Percentiles rank a stretch among this genome's conserved stretches.
Evolutionary conservation across 2,113 vertebrate species (phyloP).

Genomic region (Catharus fuscescens): DNA sequence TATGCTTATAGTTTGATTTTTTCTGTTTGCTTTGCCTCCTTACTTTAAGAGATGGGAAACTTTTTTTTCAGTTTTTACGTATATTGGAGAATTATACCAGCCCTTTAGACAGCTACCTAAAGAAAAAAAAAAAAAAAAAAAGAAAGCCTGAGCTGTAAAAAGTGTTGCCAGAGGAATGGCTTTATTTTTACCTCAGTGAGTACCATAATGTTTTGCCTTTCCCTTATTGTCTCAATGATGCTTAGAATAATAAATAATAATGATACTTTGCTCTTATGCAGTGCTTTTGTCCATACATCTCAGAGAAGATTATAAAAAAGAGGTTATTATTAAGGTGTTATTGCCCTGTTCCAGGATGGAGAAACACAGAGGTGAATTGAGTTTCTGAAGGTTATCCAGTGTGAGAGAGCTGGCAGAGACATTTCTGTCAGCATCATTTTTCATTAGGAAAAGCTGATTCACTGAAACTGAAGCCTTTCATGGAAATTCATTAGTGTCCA

Average conservation of each 20-base stretch:
- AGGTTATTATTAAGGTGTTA: neutral
- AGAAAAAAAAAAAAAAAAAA: neutral
- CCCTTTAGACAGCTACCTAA: neutral
- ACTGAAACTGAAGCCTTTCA: neutral
- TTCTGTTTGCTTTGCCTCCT: neutral
- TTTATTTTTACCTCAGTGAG: neutral
- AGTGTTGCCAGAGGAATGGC: neutral
- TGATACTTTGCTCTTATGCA: neutral
- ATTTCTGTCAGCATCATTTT: neutral
- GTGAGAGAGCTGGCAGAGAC: neutral
- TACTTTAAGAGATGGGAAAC: neutral
- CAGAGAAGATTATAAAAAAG: neutral
- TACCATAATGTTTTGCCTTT: neutral
- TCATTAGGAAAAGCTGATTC: constrained; percentile 20
- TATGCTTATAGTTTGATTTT: neutral
- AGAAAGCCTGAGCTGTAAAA: neutral
- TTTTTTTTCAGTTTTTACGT: neutral
- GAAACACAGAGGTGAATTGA: neutral
- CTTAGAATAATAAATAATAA: neutral
- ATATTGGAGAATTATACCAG: neutral
- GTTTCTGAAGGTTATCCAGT: neutral
- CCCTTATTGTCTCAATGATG: neutral
- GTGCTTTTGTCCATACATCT: neutral
- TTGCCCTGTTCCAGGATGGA: neutral
- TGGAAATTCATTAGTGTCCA: neutral